Percentiles rank a stretch among this genome's conserved stretches.
Conservation (phyloP, 2,888 invertebrate genomes). For the Apantesis nais region DNA sequence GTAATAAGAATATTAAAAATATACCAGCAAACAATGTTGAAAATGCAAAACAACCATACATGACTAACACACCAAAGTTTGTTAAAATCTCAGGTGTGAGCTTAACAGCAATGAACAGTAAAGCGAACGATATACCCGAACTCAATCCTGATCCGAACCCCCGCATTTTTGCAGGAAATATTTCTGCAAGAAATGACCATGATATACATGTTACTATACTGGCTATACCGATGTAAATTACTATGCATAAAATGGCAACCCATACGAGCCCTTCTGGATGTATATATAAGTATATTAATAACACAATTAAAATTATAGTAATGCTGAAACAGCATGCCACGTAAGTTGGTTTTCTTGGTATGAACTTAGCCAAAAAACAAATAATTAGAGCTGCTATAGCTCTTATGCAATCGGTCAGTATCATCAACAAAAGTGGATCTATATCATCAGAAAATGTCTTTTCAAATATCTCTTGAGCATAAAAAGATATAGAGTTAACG, state of each 20-base stretch:
- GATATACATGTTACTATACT: slow-evolving; percentile 53
- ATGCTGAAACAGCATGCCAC: slow-evolving; percentile 47
- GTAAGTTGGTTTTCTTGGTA: slow-evolving; percentile 56
- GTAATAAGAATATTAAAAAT: slow-evolving; percentile 55
- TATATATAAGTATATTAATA: slow-evolving; percentile 52
- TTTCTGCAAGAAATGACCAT: slow-evolving; percentile 64
- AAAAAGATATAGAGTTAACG: slow-evolving; percentile 60
- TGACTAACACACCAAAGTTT: slow-evolving; percentile 49
- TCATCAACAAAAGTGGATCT: slow-evolving; percentile 58
- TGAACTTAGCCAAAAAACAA: slow-evolving; percentile 50
- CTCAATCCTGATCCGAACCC: slow-evolving; percentile 64
- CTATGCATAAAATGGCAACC: slow-evolving; percentile 52
- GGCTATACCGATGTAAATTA: slow-evolving; percentile 54
- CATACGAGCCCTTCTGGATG: slow-evolving; percentile 48
- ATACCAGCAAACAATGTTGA: slow-evolving; percentile 50
- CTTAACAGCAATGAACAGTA: slow-evolving; percentile 62
- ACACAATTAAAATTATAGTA: slow-evolving; percentile 41
- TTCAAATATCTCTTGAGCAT: slow-evolving; percentile 58
- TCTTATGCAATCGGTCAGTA: slow-evolving; percentile 58
- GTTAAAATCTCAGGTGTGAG: slow-evolving; percentile 54
- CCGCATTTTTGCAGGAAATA: slow-evolving; percentile 62
- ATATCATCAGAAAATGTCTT: slow-evolving; percentile 57
- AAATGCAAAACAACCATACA: slow-evolving; percentile 56
- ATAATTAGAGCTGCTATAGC: slow-evolving; percentile 41
- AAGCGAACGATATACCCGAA: slow-evolving; percentile 54